These are phyloP conservation scores for Pristionchus japonicus DNA, from an alignment of 2,888 invertebrate genomes.

Conservation along the genomic window DNA sequence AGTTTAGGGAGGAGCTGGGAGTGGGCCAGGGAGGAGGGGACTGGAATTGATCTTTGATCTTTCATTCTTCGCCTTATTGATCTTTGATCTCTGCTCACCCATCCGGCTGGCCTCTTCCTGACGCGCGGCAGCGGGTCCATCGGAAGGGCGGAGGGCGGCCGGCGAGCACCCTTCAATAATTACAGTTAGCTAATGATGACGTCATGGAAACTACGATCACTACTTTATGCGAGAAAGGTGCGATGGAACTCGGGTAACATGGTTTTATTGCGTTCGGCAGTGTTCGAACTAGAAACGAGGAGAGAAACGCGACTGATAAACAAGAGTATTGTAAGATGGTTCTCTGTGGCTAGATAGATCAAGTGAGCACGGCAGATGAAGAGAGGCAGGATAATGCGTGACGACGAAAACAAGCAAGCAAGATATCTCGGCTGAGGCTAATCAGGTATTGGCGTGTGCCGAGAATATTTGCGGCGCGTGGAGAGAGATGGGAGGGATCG, in stretches of 20 bases:
- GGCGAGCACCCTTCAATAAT: background rate
- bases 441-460: background rate
- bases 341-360: background rate
- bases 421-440: background rate
- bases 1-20: background rate
- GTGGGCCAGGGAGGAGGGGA: background rate
- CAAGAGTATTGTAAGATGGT: no score
- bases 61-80: background rate
- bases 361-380: background rate
- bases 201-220: no score
- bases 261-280: no score
- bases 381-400: background rate
- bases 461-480: background rate
- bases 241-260: no score
- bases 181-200: no score
- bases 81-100: constrained; percentile 40
- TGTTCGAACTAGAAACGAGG: no score
- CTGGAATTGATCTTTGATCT: constrained; percentile 36
- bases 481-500: background rate
- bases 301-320: no score
- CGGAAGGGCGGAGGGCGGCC: background rate
- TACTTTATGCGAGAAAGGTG: no score
- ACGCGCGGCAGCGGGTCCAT: background rate
- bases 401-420: background rate
- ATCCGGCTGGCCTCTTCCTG: background rate